Evolutionary conservation across 2,888 invertebrate species (phyloP), one percentile per base, ranked within the genome.

Genomic region (Silvanus unidentatus): DNA sequence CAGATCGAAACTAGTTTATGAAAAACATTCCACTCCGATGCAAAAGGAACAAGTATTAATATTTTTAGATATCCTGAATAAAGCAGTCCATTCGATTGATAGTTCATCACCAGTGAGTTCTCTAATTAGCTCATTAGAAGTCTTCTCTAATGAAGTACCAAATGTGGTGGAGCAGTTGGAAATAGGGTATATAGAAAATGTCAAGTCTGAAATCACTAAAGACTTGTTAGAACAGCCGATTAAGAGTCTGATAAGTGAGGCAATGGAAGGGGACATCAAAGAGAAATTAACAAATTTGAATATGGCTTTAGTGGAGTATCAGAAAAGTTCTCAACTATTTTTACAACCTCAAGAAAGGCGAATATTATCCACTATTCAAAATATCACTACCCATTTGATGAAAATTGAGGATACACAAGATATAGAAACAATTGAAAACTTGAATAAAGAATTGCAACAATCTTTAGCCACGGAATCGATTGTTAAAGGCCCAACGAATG

Each of bases 81-180:
- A 50, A 44, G 56, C 57, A 15, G 42, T 61, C 16, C 52, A 52
- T 32, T 47, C 52, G 43, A 50, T 64, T 1, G 53, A 54, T 14
- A 49, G 50, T 30, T 52, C 49, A 16, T 63, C 65, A 8, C 52
- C 59, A 2, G 57, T 65, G 12, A 56, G 50, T 42, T 40, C 53
- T 10, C 49, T 69, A 38, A 50, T 57, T 3, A 47, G 51, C 29
- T 50, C 57, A 14, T 40, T 68, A 14, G 55, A 52, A 27, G 53
- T 54, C 4, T 48, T 68, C n/a, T 45, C 58, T 3, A 51, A 54
- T 8, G 49, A 53, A n/a, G 40, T 65, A 34, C 63, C 65, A 13
- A 50, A 50, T 29, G 40, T 69, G 28, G 49, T 62, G 6, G 45
- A 55, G 15, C 62, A 68, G 44, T 44, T 69, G n/a, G 59, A 65